Evolutionary conservation across 2,797 vertebrate species (phyloP), one percentile per base, ranked within the genome.

Genomic region (Nannoperca australis): DNA sequence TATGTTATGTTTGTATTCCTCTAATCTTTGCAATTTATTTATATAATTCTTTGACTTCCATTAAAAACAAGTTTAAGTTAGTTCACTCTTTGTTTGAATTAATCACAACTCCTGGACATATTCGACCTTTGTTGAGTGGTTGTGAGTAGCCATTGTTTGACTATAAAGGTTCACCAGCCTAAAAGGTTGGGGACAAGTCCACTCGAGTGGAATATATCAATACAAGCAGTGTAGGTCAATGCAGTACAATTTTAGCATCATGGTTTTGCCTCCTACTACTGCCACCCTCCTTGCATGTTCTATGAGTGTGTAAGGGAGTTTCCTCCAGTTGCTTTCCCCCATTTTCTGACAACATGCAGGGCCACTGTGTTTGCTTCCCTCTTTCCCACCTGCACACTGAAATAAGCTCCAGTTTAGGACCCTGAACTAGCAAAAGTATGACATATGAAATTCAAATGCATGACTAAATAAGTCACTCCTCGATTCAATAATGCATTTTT

Each of bases 271-370:
- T 24, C 27, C 14, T 60, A 40, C 22, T 51, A 6, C 34, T 40
- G 6, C 55, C n/a, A 61, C 49, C 53, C 51, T 55, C 17, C 44
- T 40, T 76, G 20, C 13, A 30, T 63, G 34, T 69, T 63, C 12
- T 63, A 50, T 50, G 70, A 69, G 40, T 53, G 50, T 70, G 44
- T 22, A 70, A 71, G 20, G 53, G 40, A 9, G 27, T 47, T 55
- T 34, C 13, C 47, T 51, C 2, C 15, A 12, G 10, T 30, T 32
- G 12, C n/a, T 50, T 60, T 53, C 15, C 32, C 18, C 34, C 9
- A 42, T 51, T 50, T 50, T 66, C 58, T n/a, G 15, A 53, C 49
- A 49, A 45, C 30, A 54, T 61, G 34, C 32, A 49, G n/a, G 17
- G 5, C 22, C 66, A 40, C 34, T 20, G 12, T 75, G 32, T 61